A percentile compares a stretch with the other conserved stretches of the same genome.
Conservation (phyloP, 2,113 vertebrate species). For the Prochilodus magdalenae region DNA sequence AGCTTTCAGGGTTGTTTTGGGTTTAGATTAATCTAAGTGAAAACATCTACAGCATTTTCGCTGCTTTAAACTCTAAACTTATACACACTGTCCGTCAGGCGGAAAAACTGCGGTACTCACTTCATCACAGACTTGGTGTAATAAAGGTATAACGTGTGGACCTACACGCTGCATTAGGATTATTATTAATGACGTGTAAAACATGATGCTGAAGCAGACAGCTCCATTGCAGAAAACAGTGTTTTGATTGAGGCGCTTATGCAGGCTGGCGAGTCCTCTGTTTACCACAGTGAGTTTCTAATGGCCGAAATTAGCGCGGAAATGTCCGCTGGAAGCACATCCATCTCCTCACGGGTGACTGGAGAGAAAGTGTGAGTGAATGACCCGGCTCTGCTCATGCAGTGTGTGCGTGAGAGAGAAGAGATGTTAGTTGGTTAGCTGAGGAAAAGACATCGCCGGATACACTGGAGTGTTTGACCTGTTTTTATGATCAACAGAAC, state of each 20-base stretch:
- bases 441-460: neutral
- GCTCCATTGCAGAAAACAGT: neutral
- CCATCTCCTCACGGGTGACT: neutral
- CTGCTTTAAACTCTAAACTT: too few species aligned
- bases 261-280: neutral
- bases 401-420: neutral
- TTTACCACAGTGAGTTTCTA: neutral
- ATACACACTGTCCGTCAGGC: too few species aligned
- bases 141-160: neutral
- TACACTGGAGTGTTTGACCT: neutral
- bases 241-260: neutral
- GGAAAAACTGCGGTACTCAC: too few species aligned
- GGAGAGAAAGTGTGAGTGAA: slow-evolving; percentile 1
- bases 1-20: too few species aligned
- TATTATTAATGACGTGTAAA: neutral
- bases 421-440: neutral
- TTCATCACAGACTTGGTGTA: too few species aligned
- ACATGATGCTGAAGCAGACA: neutral
- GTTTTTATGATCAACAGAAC: too few species aligned
- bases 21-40: too few species aligned
- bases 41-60: too few species aligned
- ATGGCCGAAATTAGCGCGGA: neutral
- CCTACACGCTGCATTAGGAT: neutral
- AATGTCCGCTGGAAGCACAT: neutral
- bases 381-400: neutral